Conservation (phyloP, 1,140 invertebrate genomes). For the Himalopsyche phryganea region DNA sequence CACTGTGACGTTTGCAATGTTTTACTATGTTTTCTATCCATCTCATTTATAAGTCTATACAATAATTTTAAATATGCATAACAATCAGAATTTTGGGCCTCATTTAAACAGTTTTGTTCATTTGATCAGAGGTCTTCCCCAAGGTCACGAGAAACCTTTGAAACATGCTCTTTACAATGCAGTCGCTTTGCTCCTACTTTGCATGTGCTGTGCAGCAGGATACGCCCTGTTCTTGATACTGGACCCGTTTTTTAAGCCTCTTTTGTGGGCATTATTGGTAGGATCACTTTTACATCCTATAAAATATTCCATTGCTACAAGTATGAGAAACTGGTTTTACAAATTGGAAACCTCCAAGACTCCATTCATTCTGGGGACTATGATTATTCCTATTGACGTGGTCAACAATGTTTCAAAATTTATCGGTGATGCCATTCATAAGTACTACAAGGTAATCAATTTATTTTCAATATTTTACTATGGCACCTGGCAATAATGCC, state of each 20-base stretch:
- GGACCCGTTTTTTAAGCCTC: constrained; percentile 85
- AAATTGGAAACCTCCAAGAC: constrained; percentile 57
- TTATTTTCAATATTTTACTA: not conserved
- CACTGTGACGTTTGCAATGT: too few relatives aligned
- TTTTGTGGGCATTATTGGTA: constrained; percentile 91
- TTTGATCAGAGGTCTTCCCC: constrained; percentile 44
- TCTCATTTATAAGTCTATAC: too few relatives aligned
- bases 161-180: constrained; percentile 86
- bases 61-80: constrained; percentile 22
- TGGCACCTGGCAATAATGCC: not conserved
- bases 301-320: constrained; percentile 70
- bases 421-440: constrained; percentile 61
- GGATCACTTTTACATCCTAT: constrained; percentile 87
- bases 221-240: constrained; percentile 76
- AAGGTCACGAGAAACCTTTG: constrained; percentile 72
- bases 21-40: too few relatives aligned
- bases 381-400: constrained; percentile 69
- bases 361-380: constrained; percentile 65
- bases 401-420: constrained; percentile 68
- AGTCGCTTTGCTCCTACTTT: constrained; percentile 67
- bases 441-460: constrained; percentile 55
- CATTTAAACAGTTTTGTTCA: constrained; percentile 31
- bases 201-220: constrained; percentile 62
- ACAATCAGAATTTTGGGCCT: constrained; percentile 26
- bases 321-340: constrained; percentile 69